Conservation (phyloP, 92 coral and sea anemone genomes). For the Parazoanthus atlanticus region DNA sequence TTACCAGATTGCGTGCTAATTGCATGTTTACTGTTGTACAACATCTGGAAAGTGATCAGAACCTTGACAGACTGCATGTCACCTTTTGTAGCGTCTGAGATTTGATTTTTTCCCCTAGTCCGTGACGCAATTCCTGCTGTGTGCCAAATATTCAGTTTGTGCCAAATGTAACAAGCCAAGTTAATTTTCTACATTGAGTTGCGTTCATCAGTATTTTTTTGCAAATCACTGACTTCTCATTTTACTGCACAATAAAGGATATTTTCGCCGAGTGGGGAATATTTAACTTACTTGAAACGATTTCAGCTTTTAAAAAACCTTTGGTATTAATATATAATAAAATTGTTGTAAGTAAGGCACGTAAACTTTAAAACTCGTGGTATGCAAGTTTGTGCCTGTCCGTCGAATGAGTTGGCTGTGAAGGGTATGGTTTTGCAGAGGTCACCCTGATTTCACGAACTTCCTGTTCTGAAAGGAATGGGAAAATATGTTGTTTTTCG, state of each 20-base stretch:
- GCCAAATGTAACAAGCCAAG: constrained; percentile 15
- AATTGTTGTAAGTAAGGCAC: too few relatives aligned
- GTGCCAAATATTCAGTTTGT: constrained; percentile 11
- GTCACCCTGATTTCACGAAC: background rate
- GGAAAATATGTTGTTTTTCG: background rate
- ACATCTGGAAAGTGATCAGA: constrained; percentile 32
- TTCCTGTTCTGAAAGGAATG: background rate
- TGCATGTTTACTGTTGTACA: background rate
- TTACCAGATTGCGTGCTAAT: background rate
- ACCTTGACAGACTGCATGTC: constrained; percentile 5
- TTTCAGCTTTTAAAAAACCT: background rate
- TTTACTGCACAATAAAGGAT: background rate
- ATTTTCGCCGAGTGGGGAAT: too few relatives aligned
- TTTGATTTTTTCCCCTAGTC: background rate
- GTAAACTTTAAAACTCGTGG: background rate
- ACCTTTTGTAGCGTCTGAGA: constrained; percentile 24
- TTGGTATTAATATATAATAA: too few relatives aligned
- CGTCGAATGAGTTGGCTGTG: background rate
- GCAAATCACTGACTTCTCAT: background rate
- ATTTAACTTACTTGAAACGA: background rate
- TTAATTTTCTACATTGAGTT: background rate
- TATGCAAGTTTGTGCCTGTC: background rate
- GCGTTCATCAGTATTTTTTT: background rate
- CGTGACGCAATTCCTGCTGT: constrained; percentile 23
- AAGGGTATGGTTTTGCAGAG: background rate